Base-by-base conservation (phyloP, 2,888 invertebrate genomes). In the Microplitis deprimator region DNA sequence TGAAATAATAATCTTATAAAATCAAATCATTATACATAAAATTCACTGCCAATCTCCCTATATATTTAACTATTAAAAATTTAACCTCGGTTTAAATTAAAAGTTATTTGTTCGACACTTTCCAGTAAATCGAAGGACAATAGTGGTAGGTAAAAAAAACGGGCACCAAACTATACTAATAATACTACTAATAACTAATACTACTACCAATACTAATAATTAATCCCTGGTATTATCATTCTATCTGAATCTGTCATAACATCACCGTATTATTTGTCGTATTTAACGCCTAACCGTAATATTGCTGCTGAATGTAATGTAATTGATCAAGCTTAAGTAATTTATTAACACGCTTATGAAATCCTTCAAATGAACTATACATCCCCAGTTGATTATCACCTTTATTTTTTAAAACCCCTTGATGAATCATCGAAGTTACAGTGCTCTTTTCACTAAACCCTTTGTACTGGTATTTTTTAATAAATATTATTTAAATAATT, bases 51-150 rank as follows among this genome's bases (percentile, higher is more conserved):
- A 67, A 67, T 38, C 13, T 73, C 68, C 50, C 29, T 69, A 40
- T 50, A 68, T 62, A 64, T n/a, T 29, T 29, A 29, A 29, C 29
- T 29, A 29, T 50, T 13, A 2, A 59, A 69, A 76, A 72, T 60
- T 38, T 70, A 7, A 74, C 76, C 83, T 83, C 86, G 82, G 85
- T 82, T 60, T 39, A 83, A 85, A 87, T 85, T 85, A 84, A 87
- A 86, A 88, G 84, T 84, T 84, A 86, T 85, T 85, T 87, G 83
- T 88, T 87, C 87, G 86, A 84, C 88, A 86, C 86, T 88, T 88
- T 88, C 88, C 88, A 88, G 88, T 88, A 88, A 88, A 88, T 88
- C 88, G 86, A 88, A 87, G 88, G 88, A 88, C 84, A 87, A 84
- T 87, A 88, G 88, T 88, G 88, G 88, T 88, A 88, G 88, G 88